These are phyloP conservation scores for Polietes domitor DNA, from an alignment of 2,888 invertebrate species.

Conservation along the genomic window DNA sequence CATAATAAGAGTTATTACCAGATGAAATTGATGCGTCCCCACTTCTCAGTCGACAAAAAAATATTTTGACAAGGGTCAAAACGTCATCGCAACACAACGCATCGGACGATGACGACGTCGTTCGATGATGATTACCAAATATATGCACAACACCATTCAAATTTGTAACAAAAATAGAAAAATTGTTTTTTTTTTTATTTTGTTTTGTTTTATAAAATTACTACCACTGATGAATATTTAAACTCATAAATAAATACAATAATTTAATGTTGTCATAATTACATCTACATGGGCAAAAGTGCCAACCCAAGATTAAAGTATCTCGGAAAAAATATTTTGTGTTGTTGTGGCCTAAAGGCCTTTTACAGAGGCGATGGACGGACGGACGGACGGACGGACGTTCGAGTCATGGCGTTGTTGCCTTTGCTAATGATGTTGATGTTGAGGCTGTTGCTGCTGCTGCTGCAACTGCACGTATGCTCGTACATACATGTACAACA, in stretches of 20 bases:
- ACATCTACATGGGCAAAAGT: background rate
- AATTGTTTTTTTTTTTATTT: too few species aligned
- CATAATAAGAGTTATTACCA: slow-evolving; percentile 10
- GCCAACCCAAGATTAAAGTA: background rate
- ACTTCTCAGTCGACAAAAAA: too few species aligned
- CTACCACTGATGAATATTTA: background rate
- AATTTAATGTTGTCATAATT: slow-evolving; percentile 33
- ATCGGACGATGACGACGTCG: background rate
- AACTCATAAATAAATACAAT: background rate
- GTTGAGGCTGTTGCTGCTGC: background rate
- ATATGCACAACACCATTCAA: background rate
- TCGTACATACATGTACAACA: background rate
- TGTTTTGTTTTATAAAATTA: too few species aligned
- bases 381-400: too few species aligned
- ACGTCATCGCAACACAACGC: background rate
- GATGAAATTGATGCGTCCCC: background rate
- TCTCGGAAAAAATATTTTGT: background rate
- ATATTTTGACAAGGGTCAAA: slow-evolving; percentile 58
- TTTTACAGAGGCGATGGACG: background rate
- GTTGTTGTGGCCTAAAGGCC: background rate
- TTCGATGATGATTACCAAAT: background rate
- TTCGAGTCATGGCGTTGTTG: too few species aligned
- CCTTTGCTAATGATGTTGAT: background rate
- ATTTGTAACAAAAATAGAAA: slow-evolving; percentile 2
- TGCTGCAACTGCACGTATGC: background rate